phyloP scores from a whole-genome alignment of 2,113 vertebrate species.

The Platycercus adscitus region DNA sequence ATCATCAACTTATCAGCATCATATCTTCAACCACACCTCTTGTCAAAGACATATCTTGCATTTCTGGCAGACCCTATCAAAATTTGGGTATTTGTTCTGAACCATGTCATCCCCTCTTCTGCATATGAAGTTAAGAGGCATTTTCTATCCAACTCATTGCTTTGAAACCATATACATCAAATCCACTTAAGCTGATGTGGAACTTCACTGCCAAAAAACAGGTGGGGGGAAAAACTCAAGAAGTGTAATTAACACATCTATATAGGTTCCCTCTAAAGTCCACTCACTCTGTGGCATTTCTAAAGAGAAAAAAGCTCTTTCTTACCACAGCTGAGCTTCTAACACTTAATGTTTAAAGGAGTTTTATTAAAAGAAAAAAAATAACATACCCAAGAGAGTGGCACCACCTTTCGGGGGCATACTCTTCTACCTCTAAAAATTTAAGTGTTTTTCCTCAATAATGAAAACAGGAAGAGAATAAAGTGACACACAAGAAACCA shows the following conservation, averaged over 20 bases:
- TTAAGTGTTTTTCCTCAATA: not conserved
- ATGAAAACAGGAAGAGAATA: not conserved
- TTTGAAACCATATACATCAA: not conserved
- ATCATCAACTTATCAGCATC: not conserved
- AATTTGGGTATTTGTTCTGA: not conserved
- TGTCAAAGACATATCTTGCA: not conserved
- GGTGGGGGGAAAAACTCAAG: not conserved
- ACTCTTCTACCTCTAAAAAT: not conserved
- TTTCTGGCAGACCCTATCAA: not conserved
- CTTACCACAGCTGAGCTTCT: not conserved
- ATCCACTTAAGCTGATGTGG: not conserved
- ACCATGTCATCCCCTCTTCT: not conserved
- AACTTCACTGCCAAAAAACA: not conserved
- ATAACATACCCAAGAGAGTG: not conserved
- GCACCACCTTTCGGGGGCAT: not conserved
- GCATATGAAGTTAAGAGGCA: not conserved
- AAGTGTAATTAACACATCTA: not conserved
- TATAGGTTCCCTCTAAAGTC: not conserved
- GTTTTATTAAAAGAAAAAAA: not conserved
- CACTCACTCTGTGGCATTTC: not conserved
- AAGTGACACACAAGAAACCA: accelerated
- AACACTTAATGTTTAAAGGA: not conserved
- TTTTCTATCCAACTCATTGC: not conserved
- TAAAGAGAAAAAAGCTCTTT: not conserved
- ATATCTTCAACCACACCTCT: not conserved